Evolutionary conservation across 2,888 invertebrate genomes (phyloP).

Genomic region (Volucella bombylans): DNA sequence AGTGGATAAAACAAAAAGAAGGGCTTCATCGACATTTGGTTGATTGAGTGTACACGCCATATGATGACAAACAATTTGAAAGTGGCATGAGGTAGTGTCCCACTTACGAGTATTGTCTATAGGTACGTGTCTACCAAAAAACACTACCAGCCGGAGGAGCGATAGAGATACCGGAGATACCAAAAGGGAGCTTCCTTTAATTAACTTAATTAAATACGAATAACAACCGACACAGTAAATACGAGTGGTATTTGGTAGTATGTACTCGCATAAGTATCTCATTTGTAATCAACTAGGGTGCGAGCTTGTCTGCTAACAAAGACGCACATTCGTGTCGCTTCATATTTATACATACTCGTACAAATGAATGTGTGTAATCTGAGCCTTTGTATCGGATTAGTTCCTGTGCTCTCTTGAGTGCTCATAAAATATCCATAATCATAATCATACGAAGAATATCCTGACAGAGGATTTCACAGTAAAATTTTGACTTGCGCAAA

Average conservation of each 20-base stretch:
- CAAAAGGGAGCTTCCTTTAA: slow-evolving; percentile 76
- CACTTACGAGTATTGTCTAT: slow-evolving; percentile 23
- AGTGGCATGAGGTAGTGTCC: slow-evolving; percentile 42
- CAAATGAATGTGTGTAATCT: slow-evolving; percentile 74
- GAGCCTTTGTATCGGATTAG: slow-evolving; percentile 75
- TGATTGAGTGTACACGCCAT: slow-evolving; percentile 69
- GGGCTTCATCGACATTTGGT: slow-evolving; percentile 72
- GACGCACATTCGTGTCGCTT: slow-evolving; percentile 57
- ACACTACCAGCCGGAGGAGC: not conserved
- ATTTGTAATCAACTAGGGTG: slow-evolving; percentile 46
- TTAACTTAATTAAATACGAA: slow-evolving; percentile 82
- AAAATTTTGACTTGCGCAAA: slow-evolving; percentile 21
- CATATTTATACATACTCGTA: slow-evolving; percentile 47
- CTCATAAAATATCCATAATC: slow-evolving; percentile 51
- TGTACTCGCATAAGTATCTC: slow-evolving; percentile 28
- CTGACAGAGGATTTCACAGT: too few species aligned
- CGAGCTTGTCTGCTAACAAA: not conserved
- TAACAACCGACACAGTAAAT: slow-evolving; percentile 78
- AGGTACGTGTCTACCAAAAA: too few species aligned
- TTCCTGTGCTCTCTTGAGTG: slow-evolving; percentile 6
- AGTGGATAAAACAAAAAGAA: slow-evolving; percentile 51
- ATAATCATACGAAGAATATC: slow-evolving; percentile 2
- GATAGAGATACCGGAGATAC: slow-evolving; percentile 2
- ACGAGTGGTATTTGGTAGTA: not conserved
- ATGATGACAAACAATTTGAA: slow-evolving; percentile 67